These are phyloP conservation scores for Austrofundulus limnaeus DNA, from an alignment of 2,113 vertebrate species.

Conservation along the genomic window DNA sequence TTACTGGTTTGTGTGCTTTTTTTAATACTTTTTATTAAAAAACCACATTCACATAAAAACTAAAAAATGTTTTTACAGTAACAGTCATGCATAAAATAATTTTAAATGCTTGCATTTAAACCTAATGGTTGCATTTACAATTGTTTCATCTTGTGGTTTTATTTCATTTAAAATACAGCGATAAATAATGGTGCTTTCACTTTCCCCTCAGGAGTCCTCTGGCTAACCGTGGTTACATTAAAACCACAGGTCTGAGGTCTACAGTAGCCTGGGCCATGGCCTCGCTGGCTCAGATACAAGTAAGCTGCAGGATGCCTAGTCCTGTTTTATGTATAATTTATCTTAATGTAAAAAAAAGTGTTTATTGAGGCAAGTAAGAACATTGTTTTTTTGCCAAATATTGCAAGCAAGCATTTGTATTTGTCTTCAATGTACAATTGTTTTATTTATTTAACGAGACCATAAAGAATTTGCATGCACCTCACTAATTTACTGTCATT, in stretches of 20 bases:
- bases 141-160: not conserved
- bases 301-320: constrained; percentile 33
- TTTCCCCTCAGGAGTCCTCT: constrained; percentile 80
- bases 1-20: not conserved
- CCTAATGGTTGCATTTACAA: not conserved
- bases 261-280: constrained; percentile 92
- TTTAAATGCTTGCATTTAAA: not conserved
- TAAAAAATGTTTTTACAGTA: not conserved
- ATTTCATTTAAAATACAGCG: not conserved
- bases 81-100: not conserved
- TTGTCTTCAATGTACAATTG: not conserved
- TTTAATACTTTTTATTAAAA: no score
- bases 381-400: not conserved
- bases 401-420: not conserved
- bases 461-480: not conserved
- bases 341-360: not conserved
- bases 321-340: not conserved
- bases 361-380: not conserved
- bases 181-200: not conserved
- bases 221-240: constrained; percentile 86
- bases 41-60: no score
- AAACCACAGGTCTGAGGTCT: constrained; percentile 85
- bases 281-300: constrained; percentile 86
- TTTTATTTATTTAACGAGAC: constrained; percentile 5
- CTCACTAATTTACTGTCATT: not conserved